phyloP scores from a whole-genome alignment of 2,113 vertebrate species.

The Lampris incognitus region DNA sequence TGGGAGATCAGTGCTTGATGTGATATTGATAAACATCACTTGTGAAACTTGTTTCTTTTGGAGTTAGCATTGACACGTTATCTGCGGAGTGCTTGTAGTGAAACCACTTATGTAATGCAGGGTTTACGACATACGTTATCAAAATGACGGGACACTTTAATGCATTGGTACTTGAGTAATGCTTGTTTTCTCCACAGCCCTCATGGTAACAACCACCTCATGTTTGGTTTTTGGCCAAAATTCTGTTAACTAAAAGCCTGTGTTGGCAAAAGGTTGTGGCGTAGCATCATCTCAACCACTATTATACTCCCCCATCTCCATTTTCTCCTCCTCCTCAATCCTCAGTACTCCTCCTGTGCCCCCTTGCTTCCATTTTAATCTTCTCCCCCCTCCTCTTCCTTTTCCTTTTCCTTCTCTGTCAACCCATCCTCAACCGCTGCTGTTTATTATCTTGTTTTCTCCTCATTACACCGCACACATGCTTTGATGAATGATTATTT shows the following conservation, averaged over 20 bases:
- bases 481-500: too few relatives aligned
- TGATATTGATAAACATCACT: background rate
- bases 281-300: too few relatives aligned
- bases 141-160: background rate
- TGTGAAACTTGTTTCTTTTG: background rate
- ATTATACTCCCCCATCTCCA: constrained; percentile 7
- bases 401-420: background rate
- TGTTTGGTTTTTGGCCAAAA: too few relatives aligned
- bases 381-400: background rate
- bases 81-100: background rate
- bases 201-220: too few relatives aligned
- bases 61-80: background rate
- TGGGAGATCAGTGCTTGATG: background rate
- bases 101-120: background rate
- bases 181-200: too few relatives aligned
- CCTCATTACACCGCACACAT: background rate
- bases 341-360: background rate
- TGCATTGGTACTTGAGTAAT: background rate
- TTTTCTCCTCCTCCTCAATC: background rate
- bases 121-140: background rate
- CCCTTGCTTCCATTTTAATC: background rate
- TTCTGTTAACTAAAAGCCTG: too few relatives aligned
- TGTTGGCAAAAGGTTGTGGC: too few relatives aligned
- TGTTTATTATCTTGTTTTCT: background rate
- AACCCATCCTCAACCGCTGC: too few relatives aligned